Evolutionary conservation across 1,140 invertebrate species (phyloP), one percentile per base, ranked within the genome.

Genomic region (Scaptomyza pallida): DNA sequence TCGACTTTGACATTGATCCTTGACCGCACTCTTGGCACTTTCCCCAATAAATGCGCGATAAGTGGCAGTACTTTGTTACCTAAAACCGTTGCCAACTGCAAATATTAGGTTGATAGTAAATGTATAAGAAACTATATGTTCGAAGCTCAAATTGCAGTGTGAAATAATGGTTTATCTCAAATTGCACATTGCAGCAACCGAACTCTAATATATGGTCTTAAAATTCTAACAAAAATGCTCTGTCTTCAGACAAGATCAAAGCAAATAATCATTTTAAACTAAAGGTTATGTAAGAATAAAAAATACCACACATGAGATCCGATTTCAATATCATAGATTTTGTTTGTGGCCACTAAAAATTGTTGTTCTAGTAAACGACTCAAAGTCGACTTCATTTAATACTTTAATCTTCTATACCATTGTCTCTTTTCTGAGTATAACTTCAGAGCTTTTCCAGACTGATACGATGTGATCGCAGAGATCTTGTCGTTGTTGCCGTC

Each of bases 1-100:
- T 55, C 52, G 37, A 41, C 37, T 55, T 43, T 55, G 52, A 43
- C n/a, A 40, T 55, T 55, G 52, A 55, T 55, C 37, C 37, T 41
- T 54, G 51, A 54, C 33, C 51, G 15, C 41, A 26, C 37, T 3
- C 9, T 12, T 55, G 52, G 52, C 52, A 43, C 15, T n/a, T 17
- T 12, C 23, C 23, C 37, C 52, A 55, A 55, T 16, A 26, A 43
- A 16, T 43, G 17, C 17, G 40, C 10, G 33, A n/a, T n/a, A n/a
- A 37, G 3, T 52, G 13, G 9, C 17, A 23, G 13, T 8, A 12
- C 37, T 55, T n/a, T n/a, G 41, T 43, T 13, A 12, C 3, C 16
- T 23, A 6, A 41, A 23, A 26, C 13, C 43, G 35, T 10, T 26
- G 13, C 33, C 2, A 40, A 12, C 6, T n/a, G 12, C 10, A 23